Percentiles rank a stretch among this genome's conserved stretches.
phyloP scores from a whole-genome alignment of 1,140 invertebrate species.

The Drosophila lacteicornis region DNA sequence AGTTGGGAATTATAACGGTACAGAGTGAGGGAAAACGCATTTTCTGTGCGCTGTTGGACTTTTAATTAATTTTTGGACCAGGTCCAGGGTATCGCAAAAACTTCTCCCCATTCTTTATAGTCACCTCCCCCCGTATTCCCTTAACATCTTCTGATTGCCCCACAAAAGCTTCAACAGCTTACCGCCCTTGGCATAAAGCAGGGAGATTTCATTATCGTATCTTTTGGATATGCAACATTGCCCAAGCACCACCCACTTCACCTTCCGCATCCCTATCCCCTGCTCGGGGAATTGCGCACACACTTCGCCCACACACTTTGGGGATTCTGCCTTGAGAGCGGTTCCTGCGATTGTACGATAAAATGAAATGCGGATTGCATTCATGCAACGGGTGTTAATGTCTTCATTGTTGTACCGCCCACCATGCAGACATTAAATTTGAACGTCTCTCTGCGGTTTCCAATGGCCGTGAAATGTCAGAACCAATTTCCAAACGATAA shows the following conservation, averaged over 20 bases:
- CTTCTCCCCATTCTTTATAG: background rate
- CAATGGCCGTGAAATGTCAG: constrained; percentile 40
- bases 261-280: background rate
- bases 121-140: background rate
- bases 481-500: constrained; percentile 1
- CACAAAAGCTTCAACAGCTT: constrained; percentile 40
- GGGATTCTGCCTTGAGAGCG: constrained; percentile 17
- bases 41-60: too few species aligned
- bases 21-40: too few species aligned
- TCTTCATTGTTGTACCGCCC: constrained; percentile 32
- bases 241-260: background rate
- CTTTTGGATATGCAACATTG: constrained; percentile 23
- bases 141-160: constrained; percentile 20
- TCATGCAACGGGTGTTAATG: constrained; percentile 40
- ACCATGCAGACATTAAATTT: constrained; percentile 24
- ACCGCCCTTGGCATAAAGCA: constrained; percentile 5
- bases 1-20: too few species aligned
- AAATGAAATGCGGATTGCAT: constrained; percentile 52
- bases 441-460: constrained; percentile 11
- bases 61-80: too few species aligned
- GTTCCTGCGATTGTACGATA: constrained; percentile 27
- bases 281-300: constrained; percentile 33
- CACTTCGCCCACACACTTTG: constrained; percentile 34
- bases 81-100: constrained; percentile 5
- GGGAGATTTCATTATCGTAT: constrained; percentile 25